These are phyloP conservation scores for Climacteris rufus DNA, from an alignment of 2,113 vertebrate genomes.

Conservation along the genomic window DNA sequence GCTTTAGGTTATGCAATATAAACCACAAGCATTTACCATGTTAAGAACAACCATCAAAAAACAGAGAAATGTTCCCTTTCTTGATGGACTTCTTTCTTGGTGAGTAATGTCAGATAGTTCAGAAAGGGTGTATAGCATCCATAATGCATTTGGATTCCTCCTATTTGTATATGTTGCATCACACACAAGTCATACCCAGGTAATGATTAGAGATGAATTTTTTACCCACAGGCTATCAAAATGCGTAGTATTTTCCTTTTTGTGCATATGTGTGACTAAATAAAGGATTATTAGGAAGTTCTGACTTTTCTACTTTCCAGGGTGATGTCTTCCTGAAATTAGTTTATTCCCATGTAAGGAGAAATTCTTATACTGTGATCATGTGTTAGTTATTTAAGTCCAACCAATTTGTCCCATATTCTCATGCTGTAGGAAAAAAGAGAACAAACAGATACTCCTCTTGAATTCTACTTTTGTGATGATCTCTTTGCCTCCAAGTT, in stretches of 20 bases:
- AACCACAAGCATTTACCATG: neutral
- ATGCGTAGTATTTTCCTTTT: neutral
- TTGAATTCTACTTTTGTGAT: neutral
- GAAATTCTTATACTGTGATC: neutral
- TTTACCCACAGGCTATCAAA: neutral
- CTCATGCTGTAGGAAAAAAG: neutral
- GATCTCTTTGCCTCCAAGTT: neutral
- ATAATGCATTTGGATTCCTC: neutral
- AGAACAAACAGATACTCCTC: neutral
- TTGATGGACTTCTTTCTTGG: neutral
- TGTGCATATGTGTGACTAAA: neutral
- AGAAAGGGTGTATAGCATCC: neutral
- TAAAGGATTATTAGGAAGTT: neutral
- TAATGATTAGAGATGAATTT: neutral
- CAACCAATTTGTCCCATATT: neutral
- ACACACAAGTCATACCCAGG: neutral
- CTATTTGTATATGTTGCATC: neutral
- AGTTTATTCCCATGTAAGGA: neutral
- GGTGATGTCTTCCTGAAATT: neutral
- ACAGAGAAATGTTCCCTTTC: neutral
- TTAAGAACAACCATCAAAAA: neutral
- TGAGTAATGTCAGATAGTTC: neutral
- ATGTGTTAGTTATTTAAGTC: neutral
- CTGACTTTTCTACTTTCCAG: neutral
- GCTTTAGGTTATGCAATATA: neutral